Evolutionary conservation across 2,888 invertebrate genomes (phyloP), one percentile per base, ranked within the genome.

Genomic region (Mesodorylaimus sp.): DNA sequence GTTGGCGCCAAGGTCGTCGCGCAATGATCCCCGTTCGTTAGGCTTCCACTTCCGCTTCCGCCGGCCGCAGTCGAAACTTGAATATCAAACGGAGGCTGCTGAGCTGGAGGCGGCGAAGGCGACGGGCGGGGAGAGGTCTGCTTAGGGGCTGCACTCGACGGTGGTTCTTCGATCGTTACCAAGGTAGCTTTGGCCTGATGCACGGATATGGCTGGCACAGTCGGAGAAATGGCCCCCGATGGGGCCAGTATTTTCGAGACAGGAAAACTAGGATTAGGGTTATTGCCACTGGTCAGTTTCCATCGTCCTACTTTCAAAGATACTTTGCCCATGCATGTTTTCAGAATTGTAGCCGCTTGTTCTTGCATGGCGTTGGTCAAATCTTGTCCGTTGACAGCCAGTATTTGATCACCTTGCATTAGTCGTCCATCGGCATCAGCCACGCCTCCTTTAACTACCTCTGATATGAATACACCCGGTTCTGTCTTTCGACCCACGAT

Each of bases 401-500:
- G 72, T 46, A 97, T 78, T 61, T 85, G 77, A 70, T 97, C 95
- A 23, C 95, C 93, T 61, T 81, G 81, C 70, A 84, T 81, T 55
- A 97, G 76, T 50, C 85, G 79, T 2, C 83, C 87, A 66, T 91
- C 89, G n/a, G 70, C 67, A 56, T 76, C 75, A 0, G 89, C 89
- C 32, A 81, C 79, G 25, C 91, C 83, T 2, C 89, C 91, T 50
- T 81, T 77, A 21, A 85, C 95, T 66, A 93, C 77, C 64, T 93
- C 91, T 19, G 84, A 83, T 48, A 97, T 79, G 67, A 87, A 91
- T 50, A 89, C 83, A 48, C 88, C 87, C 38, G 64, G 78, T 74
- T 60, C 76, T 79, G 69, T 75, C 76, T 76, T 83, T 66, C 76
- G 75, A 28, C 81, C 83, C 7, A 85, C 79, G 56, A 89, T 77